Percentiles rank a stretch among this genome's conserved stretches.
phyloP scores from a whole-genome alignment of 2,888 invertebrate genomes.

The Cyaniris semiargus region DNA sequence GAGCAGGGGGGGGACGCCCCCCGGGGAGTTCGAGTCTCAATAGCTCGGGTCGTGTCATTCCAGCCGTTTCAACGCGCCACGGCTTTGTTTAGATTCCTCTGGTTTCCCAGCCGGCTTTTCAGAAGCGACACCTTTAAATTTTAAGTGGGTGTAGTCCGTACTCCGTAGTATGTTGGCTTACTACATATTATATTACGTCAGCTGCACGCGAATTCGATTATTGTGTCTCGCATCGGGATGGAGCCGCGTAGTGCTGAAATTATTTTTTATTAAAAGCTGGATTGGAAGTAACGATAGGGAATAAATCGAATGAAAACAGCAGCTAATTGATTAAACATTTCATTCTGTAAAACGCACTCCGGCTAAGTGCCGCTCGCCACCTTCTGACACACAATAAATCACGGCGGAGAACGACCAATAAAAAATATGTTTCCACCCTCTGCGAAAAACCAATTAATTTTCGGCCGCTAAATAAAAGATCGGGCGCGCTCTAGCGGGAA shows the following conservation, averaged over 20 bases:
- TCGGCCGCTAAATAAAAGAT: slow-evolving; percentile 76
- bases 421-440: slow-evolving; percentile 80
- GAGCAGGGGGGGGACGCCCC: slow-evolving; percentile 32
- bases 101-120: slow-evolving; percentile 47
- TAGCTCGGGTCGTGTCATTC: slow-evolving; percentile 66
- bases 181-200: slow-evolving; percentile 29
- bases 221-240: not conserved
- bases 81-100: slow-evolving; percentile 56
- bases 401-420: slow-evolving; percentile 77
- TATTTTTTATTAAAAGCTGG: not conserved
- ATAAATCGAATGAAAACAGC: slow-evolving; percentile 10
- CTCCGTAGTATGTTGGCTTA: not conserved
- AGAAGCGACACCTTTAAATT: slow-evolving; percentile 44
- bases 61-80: slow-evolving; percentile 51
- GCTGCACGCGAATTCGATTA: not conserved
- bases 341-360: slow-evolving; percentile 67
- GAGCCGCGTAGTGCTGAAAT: not conserved
- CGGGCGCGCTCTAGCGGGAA: slow-evolving; percentile 71
- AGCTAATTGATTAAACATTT: slow-evolving; percentile 50
- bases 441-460: slow-evolving; percentile 81
- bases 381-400: slow-evolving; percentile 80
- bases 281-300: not conserved
- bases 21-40: slow-evolving; percentile 55
- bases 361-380: slow-evolving; percentile 79
- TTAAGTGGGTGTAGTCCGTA: slow-evolving; percentile 39